Evolutionary conservation across 2,797 vertebrate genomes (phyloP).

Genomic region (Halcyon smyrnensis): DNA sequence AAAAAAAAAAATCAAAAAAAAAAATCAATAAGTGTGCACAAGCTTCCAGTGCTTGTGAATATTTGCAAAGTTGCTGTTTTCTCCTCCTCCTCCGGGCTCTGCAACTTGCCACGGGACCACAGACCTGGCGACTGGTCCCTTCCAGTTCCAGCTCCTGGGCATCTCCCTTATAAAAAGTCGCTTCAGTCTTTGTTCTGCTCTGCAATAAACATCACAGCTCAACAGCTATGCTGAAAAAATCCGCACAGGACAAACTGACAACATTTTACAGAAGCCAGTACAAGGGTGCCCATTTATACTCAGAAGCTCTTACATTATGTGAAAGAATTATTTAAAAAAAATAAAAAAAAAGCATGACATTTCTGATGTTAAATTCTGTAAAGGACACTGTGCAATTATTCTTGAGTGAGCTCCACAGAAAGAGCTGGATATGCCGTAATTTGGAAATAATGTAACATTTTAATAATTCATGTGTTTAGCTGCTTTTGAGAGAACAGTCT

Average conservation of each 20-base stretch:
- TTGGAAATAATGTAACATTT: conserved; percentile 47
- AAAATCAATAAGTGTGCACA: accelerated
- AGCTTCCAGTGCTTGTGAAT: accelerated
- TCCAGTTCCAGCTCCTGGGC: background rate
- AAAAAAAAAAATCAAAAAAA: background rate
- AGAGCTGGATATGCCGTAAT: background rate
- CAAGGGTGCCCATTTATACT: background rate
- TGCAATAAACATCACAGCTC: background rate
- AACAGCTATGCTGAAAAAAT: background rate
- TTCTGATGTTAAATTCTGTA: background rate
- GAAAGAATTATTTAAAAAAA: background rate
- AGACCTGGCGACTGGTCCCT: background rate
- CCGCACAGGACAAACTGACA: accelerated
- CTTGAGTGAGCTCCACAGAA: background rate
- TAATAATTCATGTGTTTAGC: conserved; percentile 31
- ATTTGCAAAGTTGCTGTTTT: background rate
- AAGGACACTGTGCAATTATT: conserved; percentile 30
- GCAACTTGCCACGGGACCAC: accelerated
- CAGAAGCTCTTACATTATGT: background rate
- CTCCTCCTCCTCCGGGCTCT: background rate
- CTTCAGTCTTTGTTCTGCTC: background rate
- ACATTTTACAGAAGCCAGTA: background rate
- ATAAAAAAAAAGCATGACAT: background rate
- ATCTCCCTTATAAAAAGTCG: background rate
- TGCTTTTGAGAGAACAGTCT: conserved; percentile 8